Percentiles rank a stretch among this genome's conserved stretches.
Conservation (phyloP, 2,113 vertebrate genomes). For the Ophthalmolycus amberensis region DNA sequence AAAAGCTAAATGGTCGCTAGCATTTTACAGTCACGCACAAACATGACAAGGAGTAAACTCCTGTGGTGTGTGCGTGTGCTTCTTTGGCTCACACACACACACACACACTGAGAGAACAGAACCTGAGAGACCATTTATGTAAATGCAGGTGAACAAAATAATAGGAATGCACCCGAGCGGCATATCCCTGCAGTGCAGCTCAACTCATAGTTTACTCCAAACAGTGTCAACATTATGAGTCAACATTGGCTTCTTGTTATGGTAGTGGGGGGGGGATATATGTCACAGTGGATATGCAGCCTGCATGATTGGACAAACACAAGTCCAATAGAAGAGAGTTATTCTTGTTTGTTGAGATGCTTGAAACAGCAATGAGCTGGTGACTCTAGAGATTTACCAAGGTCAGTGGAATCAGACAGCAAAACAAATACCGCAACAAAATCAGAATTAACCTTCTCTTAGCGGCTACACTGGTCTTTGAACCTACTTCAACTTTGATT, state of each 20-base stretch:
- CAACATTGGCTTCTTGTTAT: conserved; percentile 57
- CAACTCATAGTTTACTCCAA: conserved; percentile 47
- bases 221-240: conserved; percentile 61
- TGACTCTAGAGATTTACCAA: conserved; percentile 21
- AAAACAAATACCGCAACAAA: conserved; percentile 17
- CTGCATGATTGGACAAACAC: conserved; percentile 56
- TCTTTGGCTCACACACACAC: not conserved
- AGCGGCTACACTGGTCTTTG: not conserved
- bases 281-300: conserved; percentile 45
- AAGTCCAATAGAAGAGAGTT: conserved; percentile 19
- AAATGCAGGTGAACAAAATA: conserved; percentile 25
- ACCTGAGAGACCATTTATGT: conserved; percentile 46
- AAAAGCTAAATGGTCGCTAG: not conserved
- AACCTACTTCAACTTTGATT: not conserved
- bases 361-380: conserved; percentile 8
- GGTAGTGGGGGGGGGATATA: conserved; percentile 31
- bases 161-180: conserved; percentile 19
- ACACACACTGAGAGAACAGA: not conserved
- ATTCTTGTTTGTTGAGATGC: conserved; percentile 41
- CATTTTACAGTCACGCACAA: not conserved
- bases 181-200: conserved; percentile 20
- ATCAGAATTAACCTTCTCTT: conserved; percentile 7
- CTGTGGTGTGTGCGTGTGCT: not conserved
- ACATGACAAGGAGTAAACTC: not conserved
- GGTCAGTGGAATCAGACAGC: conserved; percentile 25